Evolutionary conservation across 2,113 vertebrate genomes (phyloP).

Genomic region (Oryzias melastigma): DNA sequence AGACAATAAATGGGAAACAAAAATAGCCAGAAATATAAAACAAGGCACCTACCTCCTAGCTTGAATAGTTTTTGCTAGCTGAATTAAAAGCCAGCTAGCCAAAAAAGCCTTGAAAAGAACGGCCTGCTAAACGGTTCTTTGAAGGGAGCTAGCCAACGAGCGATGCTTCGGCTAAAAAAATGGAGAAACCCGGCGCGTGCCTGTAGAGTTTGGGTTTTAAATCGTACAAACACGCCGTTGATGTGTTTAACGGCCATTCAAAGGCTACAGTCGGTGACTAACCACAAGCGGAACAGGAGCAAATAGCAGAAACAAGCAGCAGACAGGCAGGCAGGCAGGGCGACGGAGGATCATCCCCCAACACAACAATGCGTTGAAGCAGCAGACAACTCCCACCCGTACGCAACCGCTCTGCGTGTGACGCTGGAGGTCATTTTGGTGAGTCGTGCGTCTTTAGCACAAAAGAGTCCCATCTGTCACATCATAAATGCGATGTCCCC

Average conservation of each 20-base stretch:
- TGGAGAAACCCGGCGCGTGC: slow-evolving; percentile 11
- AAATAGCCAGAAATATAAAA: not conserved
- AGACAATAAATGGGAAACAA: too few relatives aligned
- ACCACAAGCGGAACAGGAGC: slow-evolving; percentile 44
- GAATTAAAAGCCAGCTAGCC: slow-evolving; percentile 52
- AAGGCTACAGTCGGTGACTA: slow-evolving; percentile 33
- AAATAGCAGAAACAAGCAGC: slow-evolving; percentile 30
- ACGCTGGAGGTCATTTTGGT: slow-evolving; percentile 67
- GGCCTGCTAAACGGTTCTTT: slow-evolving; percentile 75
- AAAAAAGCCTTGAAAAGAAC: slow-evolving; percentile 64
- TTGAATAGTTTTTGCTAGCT: slow-evolving; percentile 49
- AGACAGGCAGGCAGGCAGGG: slow-evolving; percentile 1
- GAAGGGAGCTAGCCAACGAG: slow-evolving; percentile 71
- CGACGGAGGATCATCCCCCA: slow-evolving; percentile 71
- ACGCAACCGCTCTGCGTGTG: slow-evolving; percentile 65
- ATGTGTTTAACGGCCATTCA: slow-evolving; percentile 52
- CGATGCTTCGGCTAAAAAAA: slow-evolving; percentile 31
- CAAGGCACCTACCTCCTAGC: slow-evolving; percentile 63
- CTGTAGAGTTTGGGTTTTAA: slow-evolving; percentile 8
- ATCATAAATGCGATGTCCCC: slow-evolving; percentile 22
- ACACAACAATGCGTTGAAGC: slow-evolving; percentile 78
- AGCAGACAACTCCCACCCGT: slow-evolving; percentile 75
- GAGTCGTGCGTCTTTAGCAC: slow-evolving; percentile 51
- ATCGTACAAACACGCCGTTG: slow-evolving; percentile 14
- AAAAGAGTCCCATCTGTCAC: slow-evolving; percentile 71